Conservation (phyloP, 1,140 invertebrate species). For the Araneus ventricosus region DNA sequence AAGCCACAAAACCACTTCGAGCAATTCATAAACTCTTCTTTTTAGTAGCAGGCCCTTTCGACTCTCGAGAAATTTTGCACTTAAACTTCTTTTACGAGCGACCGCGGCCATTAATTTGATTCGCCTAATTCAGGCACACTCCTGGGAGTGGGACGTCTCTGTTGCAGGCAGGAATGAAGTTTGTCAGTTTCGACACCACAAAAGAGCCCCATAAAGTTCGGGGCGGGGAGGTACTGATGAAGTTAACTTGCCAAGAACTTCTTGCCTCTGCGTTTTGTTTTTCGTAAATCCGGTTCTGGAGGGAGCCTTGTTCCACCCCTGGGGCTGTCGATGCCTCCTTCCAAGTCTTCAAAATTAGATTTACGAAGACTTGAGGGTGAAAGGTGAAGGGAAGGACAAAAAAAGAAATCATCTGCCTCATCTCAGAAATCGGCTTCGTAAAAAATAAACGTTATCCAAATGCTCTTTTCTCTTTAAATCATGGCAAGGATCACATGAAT, state of each 20-base stretch:
- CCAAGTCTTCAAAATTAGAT: slow-evolving; percentile 19
- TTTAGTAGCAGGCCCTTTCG: too few relatives aligned
- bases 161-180: not conserved
- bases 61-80: not conserved
- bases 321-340: not conserved
- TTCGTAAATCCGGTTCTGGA: not conserved
- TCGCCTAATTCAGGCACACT: slow-evolving; percentile 33
- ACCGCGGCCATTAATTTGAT: slow-evolving; percentile 10
- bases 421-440: not conserved
- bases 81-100: slow-evolving; percentile 21
- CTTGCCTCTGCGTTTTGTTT: not conserved
- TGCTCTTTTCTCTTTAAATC: not conserved
- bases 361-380: slow-evolving; percentile 9
- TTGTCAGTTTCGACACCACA: not conserved
- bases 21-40: too few relatives aligned
- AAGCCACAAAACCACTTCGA: too few relatives aligned
- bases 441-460: not conserved
- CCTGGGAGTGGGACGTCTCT: not conserved
- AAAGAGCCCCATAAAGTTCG: not conserved
- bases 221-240: not conserved
- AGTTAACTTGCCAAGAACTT: not conserved
- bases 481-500: not conserved
- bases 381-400: not conserved
- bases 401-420: slow-evolving; percentile 8
- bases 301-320: not conserved